phyloP scores from a whole-genome alignment of 2,113 vertebrate species.

The Menidia beryllina region DNA sequence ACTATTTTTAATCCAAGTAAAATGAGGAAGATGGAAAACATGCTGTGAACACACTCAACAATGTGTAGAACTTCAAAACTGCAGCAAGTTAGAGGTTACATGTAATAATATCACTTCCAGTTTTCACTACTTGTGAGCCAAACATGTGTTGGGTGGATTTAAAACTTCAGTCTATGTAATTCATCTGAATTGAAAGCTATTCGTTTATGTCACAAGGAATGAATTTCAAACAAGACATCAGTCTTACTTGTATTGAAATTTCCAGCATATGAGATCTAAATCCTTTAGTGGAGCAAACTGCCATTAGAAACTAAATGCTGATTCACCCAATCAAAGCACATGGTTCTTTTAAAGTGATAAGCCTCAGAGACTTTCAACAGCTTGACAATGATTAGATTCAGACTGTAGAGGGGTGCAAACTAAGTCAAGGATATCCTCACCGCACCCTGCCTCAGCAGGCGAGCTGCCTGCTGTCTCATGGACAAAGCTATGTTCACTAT shows the following conservation, averaged over 20 bases:
- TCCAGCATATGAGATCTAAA: not conserved
- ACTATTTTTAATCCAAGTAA: not conserved
- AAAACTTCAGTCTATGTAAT: conserved; percentile 3
- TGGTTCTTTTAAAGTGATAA: conserved; percentile 45
- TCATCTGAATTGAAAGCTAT: conserved; percentile 2
- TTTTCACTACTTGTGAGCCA: conserved; percentile 14
- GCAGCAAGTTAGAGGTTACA: not conserved
- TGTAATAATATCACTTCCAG: not conserved
- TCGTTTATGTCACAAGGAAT: conserved; percentile 13
- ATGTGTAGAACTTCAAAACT: not conserved
- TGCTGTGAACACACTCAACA: not conserved
- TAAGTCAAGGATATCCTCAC: conserved; percentile 74
- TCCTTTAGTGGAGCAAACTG: not conserved
- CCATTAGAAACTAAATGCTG: conserved; percentile 7
- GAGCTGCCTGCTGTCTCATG: conserved; percentile 56
- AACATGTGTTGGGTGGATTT: conserved; percentile 41
- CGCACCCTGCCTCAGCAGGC: conserved; percentile 70
- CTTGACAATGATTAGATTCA: conserved; percentile 50
- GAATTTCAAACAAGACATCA: conserved; percentile 5
- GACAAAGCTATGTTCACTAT: conserved; percentile 53
- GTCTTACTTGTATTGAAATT: not conserved
- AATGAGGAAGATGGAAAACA: not conserved
- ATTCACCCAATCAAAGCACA: conserved; percentile 29
- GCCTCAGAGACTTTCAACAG: conserved; percentile 37
- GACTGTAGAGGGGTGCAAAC: conserved; percentile 55